A percentile compares a stretch with the other conserved stretches of the same genome.
phyloP scores from a whole-genome alignment of 2,888 invertebrate species.

The Microchrysa polita region DNA sequence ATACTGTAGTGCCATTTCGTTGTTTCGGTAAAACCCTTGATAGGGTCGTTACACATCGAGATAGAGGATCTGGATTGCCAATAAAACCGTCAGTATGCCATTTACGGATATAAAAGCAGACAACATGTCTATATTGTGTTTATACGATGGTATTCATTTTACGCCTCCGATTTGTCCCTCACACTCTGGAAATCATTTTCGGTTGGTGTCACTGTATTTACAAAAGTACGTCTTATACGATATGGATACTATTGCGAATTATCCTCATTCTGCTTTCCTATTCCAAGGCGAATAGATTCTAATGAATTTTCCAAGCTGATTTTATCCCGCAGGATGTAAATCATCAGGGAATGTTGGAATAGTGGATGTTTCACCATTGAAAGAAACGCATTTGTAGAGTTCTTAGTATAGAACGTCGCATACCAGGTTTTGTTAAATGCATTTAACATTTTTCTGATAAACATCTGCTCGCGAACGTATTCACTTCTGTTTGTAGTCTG shows the following conservation, averaged over 20 bases:
- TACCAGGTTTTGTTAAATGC: background rate
- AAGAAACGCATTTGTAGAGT: constrained; percentile 41
- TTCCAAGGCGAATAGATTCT: background rate
- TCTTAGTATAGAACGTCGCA: background rate
- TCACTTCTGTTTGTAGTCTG: constrained; percentile 21
- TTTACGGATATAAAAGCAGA: constrained; percentile 53
- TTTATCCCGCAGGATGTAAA: constrained; percentile 1
- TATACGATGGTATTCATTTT: constrained; percentile 40
- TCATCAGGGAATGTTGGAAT: constrained; percentile 44
- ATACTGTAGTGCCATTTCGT: constrained; percentile 6
- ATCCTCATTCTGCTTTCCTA: background rate
- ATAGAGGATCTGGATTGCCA: constrained; percentile 57
- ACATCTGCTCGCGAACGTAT: constrained; percentile 42
- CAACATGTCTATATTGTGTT: constrained; percentile 53
- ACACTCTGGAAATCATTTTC: constrained; percentile 17
- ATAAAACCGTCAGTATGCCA: constrained; percentile 56
- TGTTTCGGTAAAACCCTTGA: constrained; percentile 50
- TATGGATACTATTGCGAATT: constrained; percentile 12
- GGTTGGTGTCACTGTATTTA: constrained; percentile 35
- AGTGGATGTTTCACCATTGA: constrained; percentile 47
- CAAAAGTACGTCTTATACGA: constrained; percentile 15
- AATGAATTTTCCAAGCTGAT: background rate
- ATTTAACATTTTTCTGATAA: constrained; percentile 23
- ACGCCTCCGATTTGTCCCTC: background rate
- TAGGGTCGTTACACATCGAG: constrained; percentile 55